A percentile compares a stretch with the other conserved stretches of the same genome.
Conservation (phyloP, 2,113 vertebrate species). For the Sminthopsis crassicaudata region DNA sequence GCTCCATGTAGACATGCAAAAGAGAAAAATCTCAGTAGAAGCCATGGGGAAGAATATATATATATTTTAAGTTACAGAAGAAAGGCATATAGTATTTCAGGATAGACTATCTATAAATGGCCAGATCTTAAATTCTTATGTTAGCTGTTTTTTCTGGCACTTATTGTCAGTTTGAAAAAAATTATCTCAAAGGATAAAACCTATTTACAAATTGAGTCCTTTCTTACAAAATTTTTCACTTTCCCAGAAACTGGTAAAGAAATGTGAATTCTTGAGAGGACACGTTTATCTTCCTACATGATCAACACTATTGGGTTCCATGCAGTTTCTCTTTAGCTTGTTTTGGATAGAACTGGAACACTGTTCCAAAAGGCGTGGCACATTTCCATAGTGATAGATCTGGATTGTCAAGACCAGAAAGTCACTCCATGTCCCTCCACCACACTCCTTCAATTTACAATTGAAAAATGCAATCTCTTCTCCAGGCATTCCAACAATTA, state of each 20-base stretch:
- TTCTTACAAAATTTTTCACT: slow-evolving; percentile 36
- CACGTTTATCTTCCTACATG: not conserved
- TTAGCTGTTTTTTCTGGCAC: slow-evolving; percentile 15
- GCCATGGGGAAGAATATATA: not conserved
- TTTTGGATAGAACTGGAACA: slow-evolving; percentile 17
- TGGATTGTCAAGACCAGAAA: not conserved
- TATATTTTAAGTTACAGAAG: slow-evolving; percentile 18
- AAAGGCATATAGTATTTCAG: not conserved
- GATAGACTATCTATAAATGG: not conserved
- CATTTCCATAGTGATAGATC: not conserved
- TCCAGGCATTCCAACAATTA: not conserved
- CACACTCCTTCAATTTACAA: not conserved
- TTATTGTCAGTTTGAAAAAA: slow-evolving; percentile 12
- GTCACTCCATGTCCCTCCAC: not conserved
- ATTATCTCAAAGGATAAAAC: slow-evolving; percentile 14
- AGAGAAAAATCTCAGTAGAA: slow-evolving; percentile 20
- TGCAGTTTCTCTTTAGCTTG: slow-evolving; percentile 17
- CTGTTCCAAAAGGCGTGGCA: slow-evolving; percentile 11
- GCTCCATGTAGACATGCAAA: not conserved
- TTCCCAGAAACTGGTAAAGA: slow-evolving; percentile 28
- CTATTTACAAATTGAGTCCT: slow-evolving; percentile 11
- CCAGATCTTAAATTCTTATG: slow-evolving; percentile 37
- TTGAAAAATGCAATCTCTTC: not conserved
- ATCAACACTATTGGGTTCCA: not conserved
- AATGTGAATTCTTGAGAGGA: slow-evolving; percentile 28